These are phyloP conservation scores for Protobothrops flavoviridis DNA, from an alignment of 2,113 vertebrate genomes.

Conservation along the genomic window DNA sequence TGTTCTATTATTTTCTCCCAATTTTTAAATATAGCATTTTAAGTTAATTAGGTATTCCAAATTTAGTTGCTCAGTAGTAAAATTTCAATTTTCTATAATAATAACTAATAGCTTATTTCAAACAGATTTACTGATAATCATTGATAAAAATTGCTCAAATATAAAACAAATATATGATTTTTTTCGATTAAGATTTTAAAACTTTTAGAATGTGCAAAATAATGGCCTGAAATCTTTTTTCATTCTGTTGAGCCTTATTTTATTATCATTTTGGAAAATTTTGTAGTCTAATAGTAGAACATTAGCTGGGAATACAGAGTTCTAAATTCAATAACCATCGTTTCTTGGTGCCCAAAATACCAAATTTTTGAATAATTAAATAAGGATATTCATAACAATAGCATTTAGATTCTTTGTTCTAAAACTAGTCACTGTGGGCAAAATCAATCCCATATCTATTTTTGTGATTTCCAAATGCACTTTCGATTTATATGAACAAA, in stretches of 20 bases:
- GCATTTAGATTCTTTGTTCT: not conserved
- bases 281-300: not conserved
- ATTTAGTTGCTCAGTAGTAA: not conserved
- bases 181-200: not conserved
- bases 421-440: not conserved
- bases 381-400: not conserved
- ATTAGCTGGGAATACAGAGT: not conserved
- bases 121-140: not conserved
- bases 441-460: not conserved
- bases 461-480: not conserved
- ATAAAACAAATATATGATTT: not conserved
- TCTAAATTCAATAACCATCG: not conserved
- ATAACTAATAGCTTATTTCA: not conserved
- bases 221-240: not conserved
- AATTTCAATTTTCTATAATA: not conserved
- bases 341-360: not conserved
- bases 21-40: not conserved
- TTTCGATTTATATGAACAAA: not conserved
- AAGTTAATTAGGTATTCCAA: not conserved
- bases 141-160: not conserved
- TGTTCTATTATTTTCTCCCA: not conserved
- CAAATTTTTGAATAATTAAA: not conserved
- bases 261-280: not conserved
- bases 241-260: not conserved
- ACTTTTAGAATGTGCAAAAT: not conserved